These are phyloP conservation scores for Herpetotheres cachinnans DNA, from an alignment of 2,113 vertebrate genomes.

Conservation along the genomic window DNA sequence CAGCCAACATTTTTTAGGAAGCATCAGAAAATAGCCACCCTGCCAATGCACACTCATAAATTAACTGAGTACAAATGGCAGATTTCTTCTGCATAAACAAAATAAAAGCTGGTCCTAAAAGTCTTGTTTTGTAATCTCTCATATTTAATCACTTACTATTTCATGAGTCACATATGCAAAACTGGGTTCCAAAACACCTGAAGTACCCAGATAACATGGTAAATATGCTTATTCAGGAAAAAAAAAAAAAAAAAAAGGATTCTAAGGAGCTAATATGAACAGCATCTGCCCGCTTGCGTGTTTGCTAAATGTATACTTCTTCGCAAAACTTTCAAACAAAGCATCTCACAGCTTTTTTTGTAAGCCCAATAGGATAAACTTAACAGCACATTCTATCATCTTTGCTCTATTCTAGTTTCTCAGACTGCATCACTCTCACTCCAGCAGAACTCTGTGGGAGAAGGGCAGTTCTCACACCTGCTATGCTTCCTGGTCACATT, in stretches of 20 bases:
- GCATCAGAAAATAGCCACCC: background rate
- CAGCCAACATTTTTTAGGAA: background rate
- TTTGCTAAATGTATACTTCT: background rate
- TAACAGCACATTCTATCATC: background rate
- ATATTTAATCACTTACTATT: background rate
- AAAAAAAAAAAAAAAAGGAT: background rate
- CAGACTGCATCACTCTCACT: background rate
- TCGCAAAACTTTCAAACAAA: background rate
- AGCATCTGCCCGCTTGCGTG: background rate
- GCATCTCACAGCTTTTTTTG: background rate
- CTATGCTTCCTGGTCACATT: background rate
- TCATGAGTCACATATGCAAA: background rate
- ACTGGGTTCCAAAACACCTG: background rate
- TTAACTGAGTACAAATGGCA: background rate
- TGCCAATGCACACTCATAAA: background rate
- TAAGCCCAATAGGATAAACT: background rate
- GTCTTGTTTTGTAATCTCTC: background rate
- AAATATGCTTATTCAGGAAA: background rate
- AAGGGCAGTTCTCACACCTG: background rate
- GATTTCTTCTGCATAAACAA: background rate
- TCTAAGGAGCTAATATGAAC: background rate
- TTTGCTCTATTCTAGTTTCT: background rate
- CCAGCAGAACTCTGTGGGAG: background rate
- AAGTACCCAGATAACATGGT: background rate
- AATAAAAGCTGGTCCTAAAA: background rate